Evolutionary conservation across 2,113 vertebrate genomes (phyloP), one percentile per base, ranked within the genome.

Genomic region (Herpetotheres cachinnans): DNA sequence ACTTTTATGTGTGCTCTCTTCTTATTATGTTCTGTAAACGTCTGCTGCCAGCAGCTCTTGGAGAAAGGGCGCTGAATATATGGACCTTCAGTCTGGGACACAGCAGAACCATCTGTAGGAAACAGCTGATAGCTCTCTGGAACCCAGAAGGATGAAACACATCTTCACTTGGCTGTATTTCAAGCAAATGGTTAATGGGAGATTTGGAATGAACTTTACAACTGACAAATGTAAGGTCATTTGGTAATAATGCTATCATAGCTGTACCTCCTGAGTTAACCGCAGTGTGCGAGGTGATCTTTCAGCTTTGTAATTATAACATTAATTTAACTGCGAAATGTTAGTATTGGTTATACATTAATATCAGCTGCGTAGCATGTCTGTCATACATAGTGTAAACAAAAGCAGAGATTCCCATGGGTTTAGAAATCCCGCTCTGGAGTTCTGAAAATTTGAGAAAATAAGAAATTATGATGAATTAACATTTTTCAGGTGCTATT

Each of bases 61-160:
- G n/a, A 95, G 70, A 86, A 87, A 76, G 56, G 65, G 82, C 40
- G 11, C 59, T 63, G 80, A 74, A 46, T 95, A 79, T 58, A 78
- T 29, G 89, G 77, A 82, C 73, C n/a, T 89, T 82, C 47, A 74
- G 44, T 16, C 61, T 61, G 65, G n/a, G 55, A 84, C 52, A 84
- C 58, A 66, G 63, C 58, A 93, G 89, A 83, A 46, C 49, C 8
- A 0, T 84, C 93, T 93, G 65, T 63, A 94, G 62, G 73, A 91
- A 93, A 89, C 81, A 93, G 73, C 80, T 95, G 93, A 77, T 92
- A 84, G 76, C 34, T 95, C 92, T 90, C 56, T 95, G 89, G 65
- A 89, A 56, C 26, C 50, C 44, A 61, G 67, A 79, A 77, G 61
- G 71, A 86, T 72, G 72, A 77, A 93, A 77, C 29, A 80, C 44